Evolutionary conservation across 2,797 vertebrate species (phyloP).

Genomic region (Kryptopterus vitreolus): DNA sequence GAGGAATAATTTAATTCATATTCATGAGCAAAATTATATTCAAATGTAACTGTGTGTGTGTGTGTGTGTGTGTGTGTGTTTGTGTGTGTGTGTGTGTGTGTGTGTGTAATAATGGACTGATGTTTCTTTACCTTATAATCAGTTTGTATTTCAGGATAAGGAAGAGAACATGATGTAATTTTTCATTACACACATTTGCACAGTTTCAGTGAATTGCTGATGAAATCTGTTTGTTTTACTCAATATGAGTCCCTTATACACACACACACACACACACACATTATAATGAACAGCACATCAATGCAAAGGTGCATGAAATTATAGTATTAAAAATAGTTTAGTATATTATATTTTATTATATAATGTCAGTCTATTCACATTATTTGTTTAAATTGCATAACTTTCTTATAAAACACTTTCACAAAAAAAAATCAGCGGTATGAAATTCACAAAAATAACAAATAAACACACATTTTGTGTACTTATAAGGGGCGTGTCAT

Average conservation of each 20-base stretch:
- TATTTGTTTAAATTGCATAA: background rate
- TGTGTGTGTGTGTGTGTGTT: background rate
- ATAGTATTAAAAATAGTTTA: no score
- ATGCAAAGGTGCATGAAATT: no score
- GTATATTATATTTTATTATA: no score
- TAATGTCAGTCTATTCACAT: no score
- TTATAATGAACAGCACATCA: no score
- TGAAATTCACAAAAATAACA: background rate
- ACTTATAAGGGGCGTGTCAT: no score
- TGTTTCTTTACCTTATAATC: background rate
- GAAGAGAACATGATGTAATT: background rate
- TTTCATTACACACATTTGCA: background rate
- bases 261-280: slow-evolving; percentile 13
- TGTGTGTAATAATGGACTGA: background rate
- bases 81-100: background rate
- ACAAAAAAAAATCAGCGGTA: background rate
- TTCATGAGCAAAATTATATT: no score
- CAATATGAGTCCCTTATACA: background rate
- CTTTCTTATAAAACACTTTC: background rate
- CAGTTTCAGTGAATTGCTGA: background rate
- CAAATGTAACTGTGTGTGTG: background rate
- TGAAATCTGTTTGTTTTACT: slow-evolving; percentile 21
- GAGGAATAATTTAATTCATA: no score
- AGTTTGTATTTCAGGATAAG: background rate
- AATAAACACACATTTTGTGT: no score